Base-by-base conservation (phyloP, 2,113 vertebrate species). In the Larimichthys polyactis region DNA sequence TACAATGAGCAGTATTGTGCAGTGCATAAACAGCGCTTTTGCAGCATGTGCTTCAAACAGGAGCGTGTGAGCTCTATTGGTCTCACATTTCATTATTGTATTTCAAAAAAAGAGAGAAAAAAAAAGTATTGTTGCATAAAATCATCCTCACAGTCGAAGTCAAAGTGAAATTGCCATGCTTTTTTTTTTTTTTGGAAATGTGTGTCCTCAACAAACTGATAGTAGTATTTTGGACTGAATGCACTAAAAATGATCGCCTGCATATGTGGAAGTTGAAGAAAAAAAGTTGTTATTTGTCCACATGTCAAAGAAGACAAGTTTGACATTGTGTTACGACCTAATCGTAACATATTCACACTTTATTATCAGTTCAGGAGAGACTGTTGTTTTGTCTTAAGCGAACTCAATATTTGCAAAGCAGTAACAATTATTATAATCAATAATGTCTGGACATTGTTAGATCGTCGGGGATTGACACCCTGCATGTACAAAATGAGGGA, bases 391-490 rank as follows among this genome's bases (percentile, higher is more conserved):
- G 73, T 89, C 82, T 95, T 95, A 96, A 97, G 95, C 94, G 91
- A 96, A 96, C 95, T 95, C 95, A 95, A 96, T 96, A 95, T 97
- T 97, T 98, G 95, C 96, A 96, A 97, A 96, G 96, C 97, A 98
- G 98, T 98, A 95, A 94, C 90, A 91, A 84, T 92, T 89, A 92
- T 93, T 91, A 93, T 94, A 97, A 98, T 97, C 96, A 96, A 97
- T 96, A 96, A 98, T 96, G 95, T 96, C 95, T 95, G 95, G 95
- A 95, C 94, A 96, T 97, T 97, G 97, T 96, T 97, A 93, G 92
- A 94, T 93, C 67, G 96, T 96, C 97, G 97, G 97, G 97, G 97
- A 97, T 96, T 97, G 96, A 97, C 95, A 97, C 97, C 96, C 96
- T 98, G 96, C 96, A 96, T 97, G 97, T 97, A 89, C 88, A 95